Evolutionary conservation across 2,888 invertebrate genomes (phyloP).

Genomic region (Acleris emargana): DNA sequence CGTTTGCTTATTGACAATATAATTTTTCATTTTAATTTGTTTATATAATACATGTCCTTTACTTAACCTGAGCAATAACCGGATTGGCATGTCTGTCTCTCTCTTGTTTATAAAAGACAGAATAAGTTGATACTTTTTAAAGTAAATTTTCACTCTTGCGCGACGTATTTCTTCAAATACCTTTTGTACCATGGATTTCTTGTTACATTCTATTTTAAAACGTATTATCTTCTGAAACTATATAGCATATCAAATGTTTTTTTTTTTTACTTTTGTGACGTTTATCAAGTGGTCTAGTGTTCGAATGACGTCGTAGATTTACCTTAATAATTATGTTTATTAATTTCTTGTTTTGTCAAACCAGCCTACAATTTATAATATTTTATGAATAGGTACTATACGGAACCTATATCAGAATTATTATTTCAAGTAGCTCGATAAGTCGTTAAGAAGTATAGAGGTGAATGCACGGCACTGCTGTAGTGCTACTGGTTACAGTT

Average conservation of each 20-base stretch:
- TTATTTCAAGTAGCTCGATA: background rate
- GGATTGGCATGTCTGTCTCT: no score
- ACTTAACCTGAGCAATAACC: no score
- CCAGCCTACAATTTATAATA: background rate
- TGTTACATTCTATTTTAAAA: background rate
- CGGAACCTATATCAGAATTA: background rate
- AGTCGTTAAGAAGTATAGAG: background rate
- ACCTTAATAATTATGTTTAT: no score
- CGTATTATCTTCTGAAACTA: background rate
- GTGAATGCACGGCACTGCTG: background rate
- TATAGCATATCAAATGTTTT: background rate
- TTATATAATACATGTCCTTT: background rate
- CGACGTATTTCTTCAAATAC: no score
- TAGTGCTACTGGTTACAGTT: background rate
- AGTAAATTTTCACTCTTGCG: no score
- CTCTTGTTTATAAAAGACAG: no score
- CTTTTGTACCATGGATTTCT: no score
- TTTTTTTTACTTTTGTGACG: background rate
- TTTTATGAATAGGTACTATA: background rate
- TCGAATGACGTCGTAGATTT: no score
- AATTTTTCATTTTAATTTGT: background rate
- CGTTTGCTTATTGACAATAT: conserved; percentile 13
- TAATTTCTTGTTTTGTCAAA: no score
- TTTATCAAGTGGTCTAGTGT: no score
- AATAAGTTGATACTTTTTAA: no score